Conservation (phyloP, 1,140 invertebrate genomes). For the Camponotus pennsylvanicus region DNA sequence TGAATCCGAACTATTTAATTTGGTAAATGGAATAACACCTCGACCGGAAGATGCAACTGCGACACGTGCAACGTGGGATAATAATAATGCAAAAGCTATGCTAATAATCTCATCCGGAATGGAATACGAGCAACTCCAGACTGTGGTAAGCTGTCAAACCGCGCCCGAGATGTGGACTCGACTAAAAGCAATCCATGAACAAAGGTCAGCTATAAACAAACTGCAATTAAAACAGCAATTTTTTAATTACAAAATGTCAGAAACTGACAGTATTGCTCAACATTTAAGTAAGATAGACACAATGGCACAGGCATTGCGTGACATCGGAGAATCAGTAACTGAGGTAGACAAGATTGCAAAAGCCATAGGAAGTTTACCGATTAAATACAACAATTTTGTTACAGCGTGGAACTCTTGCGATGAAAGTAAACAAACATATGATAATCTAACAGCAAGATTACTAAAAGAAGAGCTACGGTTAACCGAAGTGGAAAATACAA, state of each 20-base stretch:
- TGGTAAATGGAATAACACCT: background rate
- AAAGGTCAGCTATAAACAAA: background rate
- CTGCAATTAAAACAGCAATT: constrained; percentile 12
- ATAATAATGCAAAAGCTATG: background rate
- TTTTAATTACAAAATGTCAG: constrained; percentile 10
- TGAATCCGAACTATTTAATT: background rate
- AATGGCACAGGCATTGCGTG: background rate
- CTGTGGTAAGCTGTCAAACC: background rate
- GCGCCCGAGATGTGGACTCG: background rate
- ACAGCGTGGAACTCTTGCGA: constrained; percentile 76
- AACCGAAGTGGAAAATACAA: background rate
- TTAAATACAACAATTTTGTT: constrained; percentile 70
- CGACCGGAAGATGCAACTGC: background rate
- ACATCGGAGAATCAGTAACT: constrained; percentile 66
- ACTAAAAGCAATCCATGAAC: background rate
- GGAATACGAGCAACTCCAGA: background rate
- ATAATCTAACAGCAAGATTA: constrained; percentile 75
- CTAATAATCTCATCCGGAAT: background rate
- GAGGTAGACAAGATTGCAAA: constrained; percentile 77
- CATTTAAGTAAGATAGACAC: constrained; percentile 32
- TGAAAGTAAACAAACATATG: constrained; percentile 74
- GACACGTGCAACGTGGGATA: background rate
- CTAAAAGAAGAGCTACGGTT: constrained; percentile 47
- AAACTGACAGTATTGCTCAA: background rate
- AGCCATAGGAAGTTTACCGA: constrained; percentile 76